Percentiles rank a stretch among this genome's conserved stretches.
These are phyloP conservation scores for Serrognathus titanus DNA, from an alignment of 2,888 invertebrate genomes.

Conservation along the genomic window DNA sequence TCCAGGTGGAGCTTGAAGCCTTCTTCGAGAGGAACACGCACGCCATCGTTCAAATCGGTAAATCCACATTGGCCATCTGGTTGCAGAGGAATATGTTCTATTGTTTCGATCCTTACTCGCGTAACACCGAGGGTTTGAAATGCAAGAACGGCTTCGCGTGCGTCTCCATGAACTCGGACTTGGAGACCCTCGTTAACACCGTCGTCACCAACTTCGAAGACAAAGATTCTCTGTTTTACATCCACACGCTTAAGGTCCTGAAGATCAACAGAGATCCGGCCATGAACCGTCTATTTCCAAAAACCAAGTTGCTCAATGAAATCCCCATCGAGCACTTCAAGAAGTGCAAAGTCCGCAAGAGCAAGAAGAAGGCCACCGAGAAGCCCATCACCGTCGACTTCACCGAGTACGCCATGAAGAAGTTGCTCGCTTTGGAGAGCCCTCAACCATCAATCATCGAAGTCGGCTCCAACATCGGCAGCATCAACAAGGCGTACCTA, in stretches of 20 bases:
- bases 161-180: conserved; percentile 59
- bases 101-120: conserved; percentile 63
- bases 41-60: conserved; percentile 58
- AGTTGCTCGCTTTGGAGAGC: conserved; percentile 34
- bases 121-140: conserved; percentile 54
- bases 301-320: conserved; percentile 39
- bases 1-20: conserved; percentile 51
- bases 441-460: conserved; percentile 37
- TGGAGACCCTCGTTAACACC: conserved; percentile 56
- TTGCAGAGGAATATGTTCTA: conserved; percentile 62
- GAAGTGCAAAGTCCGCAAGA: conserved; percentile 35
- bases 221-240: conserved; percentile 51
- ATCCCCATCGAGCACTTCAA: conserved; percentile 39
- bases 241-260: conserved; percentile 61
- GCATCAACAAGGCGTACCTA: conserved; percentile 36
- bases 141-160: conserved; percentile 56
- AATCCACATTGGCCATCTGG: conserved; percentile 58
- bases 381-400: conserved; percentile 38
- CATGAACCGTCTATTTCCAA: conserved; percentile 36
- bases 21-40: conserved; percentile 54
- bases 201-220: conserved; percentile 55
- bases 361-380: conserved; percentile 37
- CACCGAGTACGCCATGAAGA: conserved; percentile 34
- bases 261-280: conserved; percentile 50
- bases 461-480: conserved; percentile 41